phyloP scores from a whole-genome alignment of 2,888 invertebrate genomes.

The Sabellastarte sp. region DNA sequence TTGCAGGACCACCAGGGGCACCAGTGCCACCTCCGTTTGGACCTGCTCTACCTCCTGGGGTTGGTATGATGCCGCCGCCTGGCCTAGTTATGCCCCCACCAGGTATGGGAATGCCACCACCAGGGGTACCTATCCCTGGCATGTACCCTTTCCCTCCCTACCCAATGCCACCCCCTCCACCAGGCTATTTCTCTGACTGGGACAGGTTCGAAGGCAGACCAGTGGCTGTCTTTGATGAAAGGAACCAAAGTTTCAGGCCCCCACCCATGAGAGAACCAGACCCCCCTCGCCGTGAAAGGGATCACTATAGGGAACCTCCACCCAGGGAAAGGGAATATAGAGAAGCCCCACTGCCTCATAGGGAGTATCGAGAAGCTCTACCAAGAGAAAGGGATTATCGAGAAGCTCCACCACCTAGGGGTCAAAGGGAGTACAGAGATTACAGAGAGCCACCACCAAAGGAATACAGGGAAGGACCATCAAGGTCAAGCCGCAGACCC shows the following conservation, averaged over 20 bases:
- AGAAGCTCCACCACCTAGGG: background rate
- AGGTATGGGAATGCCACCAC: constrained; percentile 10
- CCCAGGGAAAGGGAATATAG: constrained; percentile 11
- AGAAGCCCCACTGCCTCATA: background rate
- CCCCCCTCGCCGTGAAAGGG: constrained; percentile 26
- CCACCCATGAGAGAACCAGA: constrained; percentile 24
- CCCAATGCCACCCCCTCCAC: constrained; percentile 16
- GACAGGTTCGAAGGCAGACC: constrained; percentile 15
- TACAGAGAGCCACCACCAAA: background rate
- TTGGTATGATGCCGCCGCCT: constrained; percentile 10
- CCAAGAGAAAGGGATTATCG: background rate
- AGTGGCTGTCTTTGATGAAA: constrained; percentile 19
- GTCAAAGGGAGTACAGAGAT: background rate
- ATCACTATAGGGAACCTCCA: constrained; percentile 21
- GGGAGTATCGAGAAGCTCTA: background rate
- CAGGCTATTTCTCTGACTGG: constrained; percentile 30
- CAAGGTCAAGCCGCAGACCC: constrained; percentile 30
- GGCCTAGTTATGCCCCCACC: constrained; percentile 1
- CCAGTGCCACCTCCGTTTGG: constrained; percentile 4
- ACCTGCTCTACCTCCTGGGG: background rate
- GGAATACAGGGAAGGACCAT: constrained; percentile 7
- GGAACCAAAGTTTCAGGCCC: constrained; percentile 21
- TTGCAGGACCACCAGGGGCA: background rate
- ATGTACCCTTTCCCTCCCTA: constrained; percentile 1
- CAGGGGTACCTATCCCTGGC: constrained; percentile 11